Evolutionary conservation across 2,113 vertebrate genomes (phyloP).

Genomic region (Chaetodon auriga): DNA sequence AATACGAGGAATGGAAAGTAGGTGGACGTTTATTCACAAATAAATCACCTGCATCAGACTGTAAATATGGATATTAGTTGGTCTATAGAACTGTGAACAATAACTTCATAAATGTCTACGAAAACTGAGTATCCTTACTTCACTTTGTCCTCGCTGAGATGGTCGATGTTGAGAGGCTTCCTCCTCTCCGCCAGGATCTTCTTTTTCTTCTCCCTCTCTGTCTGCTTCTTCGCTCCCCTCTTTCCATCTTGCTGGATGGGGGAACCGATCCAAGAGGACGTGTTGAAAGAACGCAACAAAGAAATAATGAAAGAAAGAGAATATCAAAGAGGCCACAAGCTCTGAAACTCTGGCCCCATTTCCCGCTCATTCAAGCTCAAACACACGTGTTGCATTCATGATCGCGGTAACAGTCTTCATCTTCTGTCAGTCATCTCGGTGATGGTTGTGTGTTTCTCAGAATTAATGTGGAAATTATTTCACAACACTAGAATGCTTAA

Average conservation of each 20-base stretch:
- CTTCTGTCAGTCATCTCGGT: background rate
- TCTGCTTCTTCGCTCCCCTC: slow-evolving; percentile 92
- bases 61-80: background rate
- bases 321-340: background rate
- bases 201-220: slow-evolving; percentile 95
- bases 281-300: slow-evolving; percentile 9
- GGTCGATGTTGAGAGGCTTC: slow-evolving; percentile 89
- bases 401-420: background rate
- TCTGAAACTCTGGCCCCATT: background rate
- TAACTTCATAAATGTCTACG: no score
- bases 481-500: background rate
- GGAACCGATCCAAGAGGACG: background rate
- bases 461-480: background rate
- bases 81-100: background rate
- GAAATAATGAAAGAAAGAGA: background rate
- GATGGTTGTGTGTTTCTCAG: background rate
- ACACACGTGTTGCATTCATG: background rate
- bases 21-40: background rate
- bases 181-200: slow-evolving; percentile 92
- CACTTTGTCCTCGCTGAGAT: slow-evolving; percentile 90
- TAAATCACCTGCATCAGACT: slow-evolving; percentile 14
- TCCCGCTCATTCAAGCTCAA: background rate
- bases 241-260: slow-evolving; percentile 88
- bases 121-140: slow-evolving; percentile 80
- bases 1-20: background rate